Evolutionary conservation across 2,797 vertebrate species (phyloP), one percentile per base, ranked within the genome.

Genomic region (Myotis planiceps): DNA sequence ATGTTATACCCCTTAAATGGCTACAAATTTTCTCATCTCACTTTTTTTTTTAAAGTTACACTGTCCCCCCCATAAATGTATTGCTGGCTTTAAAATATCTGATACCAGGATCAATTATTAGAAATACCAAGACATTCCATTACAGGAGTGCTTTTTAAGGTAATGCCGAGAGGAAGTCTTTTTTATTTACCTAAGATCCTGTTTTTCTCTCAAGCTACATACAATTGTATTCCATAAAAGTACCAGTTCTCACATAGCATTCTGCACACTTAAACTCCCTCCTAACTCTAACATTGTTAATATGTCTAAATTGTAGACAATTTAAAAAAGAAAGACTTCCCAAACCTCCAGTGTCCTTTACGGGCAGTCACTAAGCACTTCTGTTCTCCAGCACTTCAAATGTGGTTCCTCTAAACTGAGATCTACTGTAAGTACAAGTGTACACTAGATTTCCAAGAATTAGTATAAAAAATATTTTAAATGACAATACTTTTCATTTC

Each of bases 401-500:
- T 18, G 9, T 39, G 23, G 29, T 74, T 34, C 66, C 23, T 42
- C 25, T 49, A 68, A 81, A 71, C 0, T 37, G 47, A 88, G n/a
- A 60, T n/a, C n/a, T 18, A 27, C 14, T 7, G 0, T 39, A 66
- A 63, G 14, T 1, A 6, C 65, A 72, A 83, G 76, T 2, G 80
- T 9, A 71, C 19, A 65, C 51, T 47, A 7, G 19, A 80, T 29
- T 82, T 94, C 42, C 55, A 68, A 80, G 34, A 42, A n/a, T 42
- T 55, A 27, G 2, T 39, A 34, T n/a, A 7, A 66, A 42, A 72
- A 84, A 42, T 71, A 63, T 9, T 21, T 39, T 15, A 87, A 60
- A 92, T 72, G 16, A 45, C 32, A 81, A 34, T n/a, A 88, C 34
- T 68, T 92, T 39, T 87, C 76, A 95, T 82, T 66, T 71, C 34